phyloP scores from a whole-genome alignment of 2,797 vertebrate genomes.

The Psittacula echo region DNA sequence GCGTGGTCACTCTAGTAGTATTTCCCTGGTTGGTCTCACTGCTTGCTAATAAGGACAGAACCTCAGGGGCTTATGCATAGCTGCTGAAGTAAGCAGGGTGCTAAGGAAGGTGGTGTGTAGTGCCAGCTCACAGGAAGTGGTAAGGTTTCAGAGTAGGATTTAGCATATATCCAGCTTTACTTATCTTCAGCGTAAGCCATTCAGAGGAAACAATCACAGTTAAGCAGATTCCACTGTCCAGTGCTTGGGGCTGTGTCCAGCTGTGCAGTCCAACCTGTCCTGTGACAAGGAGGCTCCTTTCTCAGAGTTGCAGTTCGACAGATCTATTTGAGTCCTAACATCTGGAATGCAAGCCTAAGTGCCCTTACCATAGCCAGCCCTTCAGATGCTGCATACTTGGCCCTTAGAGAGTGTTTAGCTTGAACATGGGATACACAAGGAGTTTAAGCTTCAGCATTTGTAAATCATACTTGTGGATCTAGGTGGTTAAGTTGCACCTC shows the following conservation, averaged over 20 bases:
- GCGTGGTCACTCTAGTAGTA: neutral
- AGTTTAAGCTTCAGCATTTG: neutral
- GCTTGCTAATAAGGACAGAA: neutral
- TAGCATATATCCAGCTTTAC: constrained; percentile 39
- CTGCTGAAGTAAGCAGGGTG: constrained; percentile 2
- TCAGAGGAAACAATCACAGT: constrained; percentile 6
- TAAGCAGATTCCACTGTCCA: constrained; percentile 24
- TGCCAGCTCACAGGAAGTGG: neutral
- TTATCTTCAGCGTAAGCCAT: constrained; percentile 17
- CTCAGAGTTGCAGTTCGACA: neutral
- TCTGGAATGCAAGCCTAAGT: neutral
- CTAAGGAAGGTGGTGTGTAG: neutral
- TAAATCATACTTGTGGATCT: neutral
- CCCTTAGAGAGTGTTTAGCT: neutral
- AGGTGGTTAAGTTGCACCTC: neutral
- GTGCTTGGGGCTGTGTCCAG: neutral
- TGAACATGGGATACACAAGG: neutral
- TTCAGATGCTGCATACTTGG: neutral
- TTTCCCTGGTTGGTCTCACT: neutral
- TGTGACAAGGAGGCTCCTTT: neutral
- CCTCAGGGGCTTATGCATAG: neutral
- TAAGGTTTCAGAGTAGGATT: constrained; percentile 39
- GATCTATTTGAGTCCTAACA: neutral
- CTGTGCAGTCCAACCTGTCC: neutral
- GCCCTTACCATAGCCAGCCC: neutral